These are phyloP conservation scores for Calidris pygmaea DNA, from an alignment of 2,113 vertebrate genomes.

Conservation along the genomic window DNA sequence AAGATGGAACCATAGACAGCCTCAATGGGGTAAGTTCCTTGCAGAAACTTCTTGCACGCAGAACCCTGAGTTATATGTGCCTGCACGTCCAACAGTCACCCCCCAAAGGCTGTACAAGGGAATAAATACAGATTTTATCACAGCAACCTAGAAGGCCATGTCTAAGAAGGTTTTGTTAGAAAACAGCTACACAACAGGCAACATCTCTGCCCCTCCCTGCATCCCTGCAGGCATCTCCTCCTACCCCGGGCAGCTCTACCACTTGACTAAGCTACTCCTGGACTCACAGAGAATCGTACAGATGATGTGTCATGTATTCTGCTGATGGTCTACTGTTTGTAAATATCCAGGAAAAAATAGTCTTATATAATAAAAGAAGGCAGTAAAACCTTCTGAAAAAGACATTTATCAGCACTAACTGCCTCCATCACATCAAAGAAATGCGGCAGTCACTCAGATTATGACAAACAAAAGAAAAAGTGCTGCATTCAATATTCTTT, in stretches of 20 bases:
- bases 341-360: background rate
- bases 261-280: background rate
- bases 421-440: background rate
- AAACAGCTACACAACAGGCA: background rate
- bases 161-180: background rate
- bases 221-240: background rate
- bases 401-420: background rate
- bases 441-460: background rate
- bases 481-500: background rate
- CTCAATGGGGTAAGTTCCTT: background rate
- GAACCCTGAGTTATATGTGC: accelerated
- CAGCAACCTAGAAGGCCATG: background rate
- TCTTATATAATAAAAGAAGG: background rate
- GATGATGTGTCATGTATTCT: background rate
- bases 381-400: background rate
- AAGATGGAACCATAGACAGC: background rate
- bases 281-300: background rate
- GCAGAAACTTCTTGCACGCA: background rate
- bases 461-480: background rate
- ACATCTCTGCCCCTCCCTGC: background rate
- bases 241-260: background rate
- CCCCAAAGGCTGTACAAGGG: background rate
- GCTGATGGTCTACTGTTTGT: background rate
- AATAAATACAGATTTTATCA: background rate
- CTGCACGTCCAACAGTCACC: background rate